phyloP scores from a whole-genome alignment of 2,888 invertebrate species.

The Heliconius cydno region DNA sequence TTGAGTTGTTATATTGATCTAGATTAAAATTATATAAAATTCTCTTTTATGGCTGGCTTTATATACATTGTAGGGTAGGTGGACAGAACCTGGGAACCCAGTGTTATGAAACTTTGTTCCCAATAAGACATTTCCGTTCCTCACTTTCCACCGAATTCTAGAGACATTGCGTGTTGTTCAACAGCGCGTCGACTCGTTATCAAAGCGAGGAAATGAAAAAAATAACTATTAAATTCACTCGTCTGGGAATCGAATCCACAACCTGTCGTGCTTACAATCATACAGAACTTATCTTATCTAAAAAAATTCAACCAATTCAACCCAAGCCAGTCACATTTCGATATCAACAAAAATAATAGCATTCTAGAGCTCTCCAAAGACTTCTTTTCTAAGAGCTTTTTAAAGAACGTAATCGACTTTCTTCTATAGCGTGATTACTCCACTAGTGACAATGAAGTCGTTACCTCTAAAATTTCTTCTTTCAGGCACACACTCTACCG shows the following conservation, averaged over 20 bases:
- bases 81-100: too few relatives aligned
- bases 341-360: conserved; percentile 7
- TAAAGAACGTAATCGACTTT: conserved; percentile 26
- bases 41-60: too few relatives aligned
- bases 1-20: neutral
- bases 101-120: too few relatives aligned
- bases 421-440: conserved; percentile 20
- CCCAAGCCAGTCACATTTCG: neutral
- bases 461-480: conserved; percentile 45
- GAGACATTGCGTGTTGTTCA: too few relatives aligned
- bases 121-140: too few relatives aligned
- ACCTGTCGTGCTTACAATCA: too few relatives aligned
- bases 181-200: too few relatives aligned
- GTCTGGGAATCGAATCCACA: too few relatives aligned
- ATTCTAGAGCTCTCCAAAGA: neutral
- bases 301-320: neutral
- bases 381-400: conserved; percentile 21
- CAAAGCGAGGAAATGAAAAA: too few relatives aligned
- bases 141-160: too few relatives aligned
- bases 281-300: neutral
- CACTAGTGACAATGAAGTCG: conserved; percentile 32
- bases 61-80: too few relatives aligned
- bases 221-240: too few relatives aligned
- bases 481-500: conserved; percentile 39
- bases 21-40: neutral